A percentile compares a stretch with the other conserved stretches of the same genome.
Evolutionary conservation across 2,888 invertebrate species (phyloP).

Genomic region (Drosophila pegasa): DNA sequence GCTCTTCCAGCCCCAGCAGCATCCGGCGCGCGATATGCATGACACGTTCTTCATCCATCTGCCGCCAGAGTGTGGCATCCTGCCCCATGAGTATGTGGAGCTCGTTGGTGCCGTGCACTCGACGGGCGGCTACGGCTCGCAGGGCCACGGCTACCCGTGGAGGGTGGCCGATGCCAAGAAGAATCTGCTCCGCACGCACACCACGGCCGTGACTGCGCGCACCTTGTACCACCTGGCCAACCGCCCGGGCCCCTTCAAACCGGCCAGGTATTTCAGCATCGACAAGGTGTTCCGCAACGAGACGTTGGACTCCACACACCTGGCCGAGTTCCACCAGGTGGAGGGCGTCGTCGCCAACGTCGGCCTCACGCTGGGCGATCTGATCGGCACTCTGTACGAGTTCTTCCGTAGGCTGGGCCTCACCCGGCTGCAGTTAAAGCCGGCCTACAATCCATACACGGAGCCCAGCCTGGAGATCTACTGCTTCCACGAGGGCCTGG

Average conservation of each 20-base stretch:
- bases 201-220: neutral
- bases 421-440: neutral
- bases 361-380: constrained; percentile 92
- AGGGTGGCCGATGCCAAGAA: neutral
- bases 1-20: constrained; percentile 87
- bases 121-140: constrained; percentile 1
- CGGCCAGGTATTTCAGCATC: constrained; percentile 98
- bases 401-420: constrained; percentile 1
- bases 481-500: constrained; percentile 92
- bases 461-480: constrained; percentile 99
- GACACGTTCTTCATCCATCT: constrained; percentile 88
- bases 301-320: constrained; percentile 98
- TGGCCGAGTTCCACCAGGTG: constrained; percentile 98
- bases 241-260: constrained; percentile 89
- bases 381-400: constrained; percentile 1
- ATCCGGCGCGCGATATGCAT: constrained; percentile 96
- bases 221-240: neutral
- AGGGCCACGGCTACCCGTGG: neutral
- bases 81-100: neutral
- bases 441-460: constrained; percentile 4
- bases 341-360: constrained; percentile 98
- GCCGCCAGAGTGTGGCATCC: neutral
- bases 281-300: constrained; percentile 99
- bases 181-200: constrained; percentile 6
- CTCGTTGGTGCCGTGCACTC: neutral